Evolutionary conservation across 2,888 invertebrate species (phyloP).

Genomic region (Hydriomena furcata): DNA sequence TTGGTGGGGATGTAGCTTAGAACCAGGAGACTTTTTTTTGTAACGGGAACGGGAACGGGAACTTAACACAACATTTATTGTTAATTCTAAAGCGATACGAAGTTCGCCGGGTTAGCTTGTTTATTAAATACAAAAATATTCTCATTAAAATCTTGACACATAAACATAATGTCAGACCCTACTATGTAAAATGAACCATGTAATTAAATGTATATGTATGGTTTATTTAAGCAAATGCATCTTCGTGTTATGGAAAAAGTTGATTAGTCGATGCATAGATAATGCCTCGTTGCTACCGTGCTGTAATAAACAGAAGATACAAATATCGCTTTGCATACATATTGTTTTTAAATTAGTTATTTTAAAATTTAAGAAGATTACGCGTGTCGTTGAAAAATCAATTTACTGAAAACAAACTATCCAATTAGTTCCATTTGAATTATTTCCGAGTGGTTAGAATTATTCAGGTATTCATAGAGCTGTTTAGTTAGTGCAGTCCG

Average conservation of each 20-base stretch:
- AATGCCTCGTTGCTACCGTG: conserved; percentile 45
- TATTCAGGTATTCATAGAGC: not conserved
- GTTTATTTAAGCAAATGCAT: conserved; percentile 58
- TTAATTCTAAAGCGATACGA: no score
- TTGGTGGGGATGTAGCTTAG: no score
- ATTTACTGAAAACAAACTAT: conserved; percentile 9
- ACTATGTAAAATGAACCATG: conserved; percentile 45
- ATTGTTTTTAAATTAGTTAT: conserved; percentile 36
- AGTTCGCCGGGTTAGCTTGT: no score
- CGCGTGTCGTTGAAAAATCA: conserved; percentile 10
- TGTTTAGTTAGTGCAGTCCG: no score
- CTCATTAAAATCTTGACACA: conserved; percentile 39
- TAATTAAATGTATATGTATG: conserved; percentile 55
- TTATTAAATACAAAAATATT: conserved; percentile 32
- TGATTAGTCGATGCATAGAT: conserved; percentile 49
- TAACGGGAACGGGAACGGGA: no score
- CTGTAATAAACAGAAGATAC: conserved; percentile 41
- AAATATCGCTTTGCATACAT: conserved; percentile 40
- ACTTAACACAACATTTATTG: no score
- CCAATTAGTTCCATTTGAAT: conserved; percentile 1
- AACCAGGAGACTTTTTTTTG: no score
- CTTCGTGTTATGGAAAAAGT: conserved; percentile 46
- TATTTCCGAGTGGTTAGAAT: not conserved
- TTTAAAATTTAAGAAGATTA: conserved; percentile 9
- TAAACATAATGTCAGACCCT: conserved; percentile 25